Base-by-base conservation (phyloP, 2,113 vertebrate species). In the Osmerus eperlanus region DNA sequence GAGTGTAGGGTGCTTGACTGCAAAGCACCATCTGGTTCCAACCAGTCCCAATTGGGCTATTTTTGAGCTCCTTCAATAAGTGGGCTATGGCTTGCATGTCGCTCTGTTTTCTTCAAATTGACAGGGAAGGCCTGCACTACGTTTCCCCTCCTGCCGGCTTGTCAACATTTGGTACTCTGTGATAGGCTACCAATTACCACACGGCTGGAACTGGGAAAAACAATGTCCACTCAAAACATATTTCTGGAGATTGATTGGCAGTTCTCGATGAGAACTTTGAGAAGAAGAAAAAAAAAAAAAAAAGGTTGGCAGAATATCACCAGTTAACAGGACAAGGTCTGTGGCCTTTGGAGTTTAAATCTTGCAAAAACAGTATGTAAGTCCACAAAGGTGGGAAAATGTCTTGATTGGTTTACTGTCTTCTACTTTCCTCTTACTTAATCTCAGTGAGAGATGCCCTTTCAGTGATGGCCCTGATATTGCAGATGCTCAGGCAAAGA, bases 21-120 rank as follows among this genome's bases (percentile, higher is more conserved):
- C 62, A 65, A 63, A 23, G 65, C 66, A 73, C 78, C 74, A 80
- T 80, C 78, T 80, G 78, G 65, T 72, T 41, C 29, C 72, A 67
- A 74, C 62, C 53, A 18, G 61, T 70, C 78, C 74, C 70, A 6
- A 66, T 66, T 69, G 70, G 56, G 47, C 29, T 73, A 75, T 72
- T 75, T 75, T 29, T 0, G 64, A 65, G 68, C 63, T 62, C 65
- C 19, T 75, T 65, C 51, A 54, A 54, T 18, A 75, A 72, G 69
- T 76, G 60, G 77, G 65, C 52, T 68, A 61, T 23, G 21, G 61
- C 32, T 32, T 70, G 14, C 55, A 32, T 51, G 58, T 62, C 14
- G 55, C 16, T 36, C 23, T 73, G 58, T 41, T 56, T 28, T 63
- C 25, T 64, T 60, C 36, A 25, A 79, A 79, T 66, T 65, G 53